Evolutionary conservation across 2,888 invertebrate genomes (phyloP), one percentile per base, ranked within the genome.

Genomic region (Netelia fuscicornis): DNA sequence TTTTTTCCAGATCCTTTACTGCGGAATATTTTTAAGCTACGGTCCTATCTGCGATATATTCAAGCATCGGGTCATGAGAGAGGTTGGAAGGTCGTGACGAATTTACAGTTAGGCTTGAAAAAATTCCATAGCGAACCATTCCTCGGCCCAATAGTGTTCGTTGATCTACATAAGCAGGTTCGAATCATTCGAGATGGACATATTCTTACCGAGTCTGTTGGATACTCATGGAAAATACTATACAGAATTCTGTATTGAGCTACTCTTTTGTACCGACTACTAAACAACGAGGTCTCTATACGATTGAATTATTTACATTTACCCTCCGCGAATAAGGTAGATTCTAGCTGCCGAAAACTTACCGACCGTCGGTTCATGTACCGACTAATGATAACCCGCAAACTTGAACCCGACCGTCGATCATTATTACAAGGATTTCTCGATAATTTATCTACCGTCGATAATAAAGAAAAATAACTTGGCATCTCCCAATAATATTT

Each of bases 231-330:
- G 25, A 48, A 48, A 3, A 48, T 11, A 48, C 2, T 48, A 48
- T 91, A 30, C 30, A 6, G 37, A 90, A 92, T 91, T 91, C 88
- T 86, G 67, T 91, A 92, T 91, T 91, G 89, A 90, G 91, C 91
- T 91, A 91, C 81, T 37, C 17, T 60, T 20, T 20, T 54, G 52
- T 20, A 8, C 64, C 20, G 17, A 6, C 60, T 1, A 25, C 20
- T n/a, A 6, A 74, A 13, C 58, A 30, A 68, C 60, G 74, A 30
- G 48, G 67, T 67, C 58, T 58, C 13, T 10, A 13, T 10, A 13
- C 25, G 44, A 42, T 72, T 10, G 9, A 25, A 5, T 56, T 25
- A n/a, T 1, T 1, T 17, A n/a, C 17, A n/a, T 48, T 56, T 79
- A 71, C 54, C 37, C 17, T 52, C 62, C 44, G 79, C 17, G 25